Base-by-base conservation (phyloP, 2,113 vertebrate species). In the Anhinga rufa region DNA sequence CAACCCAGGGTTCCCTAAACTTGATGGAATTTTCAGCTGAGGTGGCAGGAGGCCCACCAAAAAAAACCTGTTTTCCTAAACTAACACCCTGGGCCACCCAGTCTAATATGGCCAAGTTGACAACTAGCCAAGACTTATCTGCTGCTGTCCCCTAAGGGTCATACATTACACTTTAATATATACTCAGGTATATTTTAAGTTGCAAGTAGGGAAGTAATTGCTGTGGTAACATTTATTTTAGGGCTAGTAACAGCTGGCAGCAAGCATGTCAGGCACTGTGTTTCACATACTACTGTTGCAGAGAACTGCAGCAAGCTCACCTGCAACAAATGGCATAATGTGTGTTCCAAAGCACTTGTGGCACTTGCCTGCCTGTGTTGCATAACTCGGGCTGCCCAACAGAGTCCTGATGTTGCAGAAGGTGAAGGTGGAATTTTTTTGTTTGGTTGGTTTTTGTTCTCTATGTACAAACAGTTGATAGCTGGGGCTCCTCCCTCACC, bases 31-130 rank as follows among this genome's bases (percentile, higher is more conserved):
- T 85, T 83, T 71, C 46, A 42, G 70, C 8, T 40, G 51, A 22
- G 5, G 12, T 25, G 46, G 40, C 55, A 25, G 17, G 24, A 74
- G 17, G 55, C 32, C 48, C 17, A 31, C 19, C 6, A 20, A 51
- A 51, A 51, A 24, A n/a, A n/a, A 7, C 46, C 28, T 9, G 3
- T 22, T 54, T 62, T 22, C 28, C 28, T 48, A 21, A 61, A 31
- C 1, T 4, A 18, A 32, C 65, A 24, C 28, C 9, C 32, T 4
- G 9, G 38, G 36, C 12, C 18, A 20, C 11, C 10, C 34, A 15
- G n/a, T 19, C n/a, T 36, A 0, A 0, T 34, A 5, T 2, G 29
- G 49, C 22, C 52, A 31, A 21, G 19, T 8, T 58, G 58, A 54
- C 48, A 62, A 3, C 49, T 34, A 36, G 5, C 62, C 36, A 28